A percentile compares a stretch with the other conserved stretches of the same genome.
These are phyloP conservation scores for Acanthurus tractus DNA, from an alignment of 2,797 vertebrate species.

Conservation along the genomic window DNA sequence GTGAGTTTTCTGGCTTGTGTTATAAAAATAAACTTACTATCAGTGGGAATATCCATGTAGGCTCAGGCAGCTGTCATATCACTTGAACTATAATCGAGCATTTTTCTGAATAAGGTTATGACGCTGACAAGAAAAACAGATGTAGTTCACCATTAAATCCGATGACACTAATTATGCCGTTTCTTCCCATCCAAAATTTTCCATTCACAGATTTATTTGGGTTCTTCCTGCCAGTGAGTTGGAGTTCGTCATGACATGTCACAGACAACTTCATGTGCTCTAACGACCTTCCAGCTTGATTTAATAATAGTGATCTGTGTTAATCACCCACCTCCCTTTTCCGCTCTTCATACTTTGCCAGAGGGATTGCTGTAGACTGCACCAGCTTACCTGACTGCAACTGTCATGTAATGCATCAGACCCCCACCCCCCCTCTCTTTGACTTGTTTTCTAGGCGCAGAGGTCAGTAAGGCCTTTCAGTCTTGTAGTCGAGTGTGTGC, in stretches of 20 bases:
- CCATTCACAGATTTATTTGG: conserved; percentile 65
- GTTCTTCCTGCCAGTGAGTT: conserved; percentile 57
- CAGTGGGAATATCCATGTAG: conserved; percentile 32
- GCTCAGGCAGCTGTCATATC: conserved; percentile 24
- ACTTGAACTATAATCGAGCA: conserved; percentile 33
- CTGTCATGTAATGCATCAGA: conserved; percentile 80
- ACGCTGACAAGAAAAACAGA: conserved; percentile 52
- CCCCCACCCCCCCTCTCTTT: conserved; percentile 74
- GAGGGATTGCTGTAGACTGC: conserved; percentile 92
- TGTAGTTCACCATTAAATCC: conserved; percentile 64
- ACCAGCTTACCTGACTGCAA: conserved; percentile 92
- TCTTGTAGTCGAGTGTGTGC: conserved; percentile 87
- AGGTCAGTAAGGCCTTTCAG: conserved; percentile 92
- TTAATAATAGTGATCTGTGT: conserved; percentile 93
- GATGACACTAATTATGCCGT: conserved; percentile 63
- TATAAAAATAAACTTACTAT: conserved; percentile 42
- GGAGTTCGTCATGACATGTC: conserved; percentile 76
- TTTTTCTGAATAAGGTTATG: conserved; percentile 41
- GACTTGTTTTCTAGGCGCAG: conserved; percentile 89
- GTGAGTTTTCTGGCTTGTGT: conserved; percentile 28
- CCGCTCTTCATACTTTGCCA: conserved; percentile 75
- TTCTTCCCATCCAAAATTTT: conserved; percentile 46
- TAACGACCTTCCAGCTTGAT: conserved; percentile 85
- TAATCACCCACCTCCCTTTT: conserved; percentile 78
- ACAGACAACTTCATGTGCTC: conserved; percentile 72